Evolutionary conservation across 2,888 invertebrate genomes (phyloP), one percentile per base, ranked within the genome.

Genomic region (Latheticus oryzae): DNA sequence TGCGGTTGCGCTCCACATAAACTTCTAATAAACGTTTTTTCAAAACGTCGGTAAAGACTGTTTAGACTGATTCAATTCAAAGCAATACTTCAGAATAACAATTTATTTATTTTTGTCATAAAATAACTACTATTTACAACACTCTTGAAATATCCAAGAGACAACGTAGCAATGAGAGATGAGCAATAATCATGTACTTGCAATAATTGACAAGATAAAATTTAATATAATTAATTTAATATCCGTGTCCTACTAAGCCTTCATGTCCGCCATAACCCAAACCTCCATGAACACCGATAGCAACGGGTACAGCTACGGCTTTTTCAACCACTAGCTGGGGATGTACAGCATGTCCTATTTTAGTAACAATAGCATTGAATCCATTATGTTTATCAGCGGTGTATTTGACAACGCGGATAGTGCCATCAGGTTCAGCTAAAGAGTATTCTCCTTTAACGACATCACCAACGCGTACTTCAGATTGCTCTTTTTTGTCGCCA

Each of bases 401-500:
- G 48, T 74, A 74, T 53, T 72, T 67, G 3, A 74, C 74, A 24
- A 70, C 64, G 32, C 74, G 64, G 26, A 72, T 65, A 40, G 73
- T 73, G 51, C 74, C 74, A 55, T 74, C 74, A 21, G 74, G 72
- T 66, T 74, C 73, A 1, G 67, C 69, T n/a, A 74, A 33, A 5
- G 73, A 72, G 47, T 74, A 74, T 59, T 73, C 56, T 8, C 74
- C 74, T 30, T 65, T 82, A 1, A 84, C 84, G 19, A 81, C 81
- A 67, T 84, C 84, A 4, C 84, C 84, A 52, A 82, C 81, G 9
- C 84, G 77, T 13, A 79, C 78, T 67, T 84, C 84, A 78, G 82
- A 81, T 62, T 84, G 84, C 5, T 80, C 78, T 66, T 84, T 84
- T 67, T 81, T 78, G 68, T 84, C 84, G 8, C 84, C 84, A 11